Evolutionary conservation across 2,113 vertebrate species (phyloP), one percentile per base, ranked within the genome.

Genomic region (Sciurus niger): DNA sequence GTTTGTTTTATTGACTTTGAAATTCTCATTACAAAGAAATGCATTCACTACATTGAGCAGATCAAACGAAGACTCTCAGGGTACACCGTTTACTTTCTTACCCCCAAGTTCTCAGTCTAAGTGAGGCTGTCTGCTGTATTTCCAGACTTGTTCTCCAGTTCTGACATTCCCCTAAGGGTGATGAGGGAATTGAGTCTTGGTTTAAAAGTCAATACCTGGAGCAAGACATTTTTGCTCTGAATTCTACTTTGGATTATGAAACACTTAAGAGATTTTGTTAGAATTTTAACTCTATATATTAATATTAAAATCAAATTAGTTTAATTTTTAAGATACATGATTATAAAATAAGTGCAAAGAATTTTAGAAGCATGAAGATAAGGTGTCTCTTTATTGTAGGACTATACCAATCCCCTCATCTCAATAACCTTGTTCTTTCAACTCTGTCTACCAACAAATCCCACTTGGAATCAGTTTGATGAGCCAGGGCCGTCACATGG

Each of bases 1-100:
- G 51, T 63, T 88, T 92, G 46, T 67, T 83, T 82, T 46, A 78
- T 30, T 78, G 72, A 78, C 51, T 78, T 72, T 89, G 78, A 93
- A 89, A 84, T 78, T 84, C 48, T 28, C 22, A 55, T n/a, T 37
- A 30, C 43, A 51, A 82, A 87, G 24, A 85, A 90, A 79, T 4
- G 58, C 40, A 43, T 68, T 83, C 25, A 84, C n/a, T 95, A 43
- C 0, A 16, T 34, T 74, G 2, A 34, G 18, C 32, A 84, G 40
- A 51, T 6, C 18, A 65, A 84, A 78, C 28, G 63, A 51, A 60
- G 18, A 13, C 30, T 51, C 30, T 89, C 63, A 30, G 30, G 51
- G 22, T 20, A 73, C 8, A 65, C 43, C 73, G 32, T 74, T 86
- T 13, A 37, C 16, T 63, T 73, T 86, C 43, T 53, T 58, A 80